Base-by-base conservation (phyloP, 1,140 invertebrate genomes). In the Drosophila biarmipes region DNA sequence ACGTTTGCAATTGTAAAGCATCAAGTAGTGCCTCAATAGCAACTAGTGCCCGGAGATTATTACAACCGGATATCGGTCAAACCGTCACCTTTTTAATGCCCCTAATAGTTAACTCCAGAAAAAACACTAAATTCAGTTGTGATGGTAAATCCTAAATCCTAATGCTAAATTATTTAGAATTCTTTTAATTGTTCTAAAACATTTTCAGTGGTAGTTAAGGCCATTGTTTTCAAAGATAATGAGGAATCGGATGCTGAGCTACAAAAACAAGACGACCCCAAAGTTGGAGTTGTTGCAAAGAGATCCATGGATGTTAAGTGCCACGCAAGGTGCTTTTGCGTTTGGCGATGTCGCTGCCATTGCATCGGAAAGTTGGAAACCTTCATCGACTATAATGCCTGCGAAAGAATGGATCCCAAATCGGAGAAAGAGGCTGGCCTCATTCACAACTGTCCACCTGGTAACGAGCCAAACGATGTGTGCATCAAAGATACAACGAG, bases 301-400 rank as follows among this genome's bases (percentile, higher is more conserved):
- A 72, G 80, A 12, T 10, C 72, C 0, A 68, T 85, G 46, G 53
- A 72, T 1, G 54, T 91, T 31, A 62, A 73, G 66, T 48, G 53
- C 42, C 48, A 80, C 46, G 67, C 73, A 2, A 77, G 89, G 54
- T 90, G 89, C 40, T 81, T 90, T 45, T 90, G 89, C 51, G 21
- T 90, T 11, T 89, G 73, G 77, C 59, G 80, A 27, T 90, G 89
- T 45, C 61, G 49, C 11, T 90, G 89, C 7, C 80, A 90, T 43
- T 90, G 89, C 27, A 64, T 91, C 14, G 45, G 49, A n/a, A 77
- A 75, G 40, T 19, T 80, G 15, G 73, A 80, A 55, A 80, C 76
- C 4, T 67, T 68, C 17, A 51, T 78, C 4, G 76, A 86, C 19
- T 58, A 54, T 15, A 82, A 71, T 17, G 37, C 73, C 12, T 90